Evolutionary conservation across 1,140 invertebrate genomes (phyloP).

Genomic region (Lethrus apterus): DNA sequence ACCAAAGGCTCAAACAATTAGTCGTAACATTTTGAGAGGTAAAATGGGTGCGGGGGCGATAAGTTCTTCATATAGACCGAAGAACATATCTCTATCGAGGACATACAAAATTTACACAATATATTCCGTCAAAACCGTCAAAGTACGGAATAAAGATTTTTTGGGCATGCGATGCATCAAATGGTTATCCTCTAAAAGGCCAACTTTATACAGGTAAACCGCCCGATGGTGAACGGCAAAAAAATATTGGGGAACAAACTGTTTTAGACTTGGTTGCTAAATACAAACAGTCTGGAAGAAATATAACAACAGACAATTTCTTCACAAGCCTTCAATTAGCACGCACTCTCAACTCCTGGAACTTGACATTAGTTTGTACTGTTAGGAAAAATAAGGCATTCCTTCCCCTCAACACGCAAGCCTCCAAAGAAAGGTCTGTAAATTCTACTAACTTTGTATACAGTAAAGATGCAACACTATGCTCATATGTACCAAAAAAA

Average conservation of each 20-base stretch:
- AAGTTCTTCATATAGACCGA: background rate
- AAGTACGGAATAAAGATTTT: slow-evolving; percentile 43
- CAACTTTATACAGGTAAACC: slow-evolving; percentile 22
- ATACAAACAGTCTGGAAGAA: background rate
- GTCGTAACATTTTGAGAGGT: slow-evolving; percentile 1
- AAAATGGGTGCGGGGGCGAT: slow-evolving; percentile 1
- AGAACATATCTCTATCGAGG: background rate
- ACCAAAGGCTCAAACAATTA: slow-evolving; percentile 1
- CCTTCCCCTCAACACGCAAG: background rate
- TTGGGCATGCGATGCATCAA: slow-evolving; percentile 30
- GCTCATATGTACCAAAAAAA: slow-evolving; percentile 3
- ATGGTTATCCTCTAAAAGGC: slow-evolving; percentile 22
- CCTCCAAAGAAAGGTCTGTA: background rate
- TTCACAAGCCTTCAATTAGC: background rate
- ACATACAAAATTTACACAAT: no score
- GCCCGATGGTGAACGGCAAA: background rate
- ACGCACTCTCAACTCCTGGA: slow-evolving; percentile 1
- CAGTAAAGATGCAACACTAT: slow-evolving; percentile 1
- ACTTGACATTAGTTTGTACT: background rate
- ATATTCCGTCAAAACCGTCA: slow-evolving; percentile 28
- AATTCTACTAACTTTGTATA: background rate
- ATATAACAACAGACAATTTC: background rate
- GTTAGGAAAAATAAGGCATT: background rate
- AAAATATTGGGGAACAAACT: slow-evolving; percentile 1
- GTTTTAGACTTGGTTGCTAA: slow-evolving; percentile 6